A percentile compares a stretch with the other conserved stretches of the same genome.
phyloP scores from a whole-genome alignment of 2,888 invertebrate genomes.

The Siphonodentalium dalli region DNA sequence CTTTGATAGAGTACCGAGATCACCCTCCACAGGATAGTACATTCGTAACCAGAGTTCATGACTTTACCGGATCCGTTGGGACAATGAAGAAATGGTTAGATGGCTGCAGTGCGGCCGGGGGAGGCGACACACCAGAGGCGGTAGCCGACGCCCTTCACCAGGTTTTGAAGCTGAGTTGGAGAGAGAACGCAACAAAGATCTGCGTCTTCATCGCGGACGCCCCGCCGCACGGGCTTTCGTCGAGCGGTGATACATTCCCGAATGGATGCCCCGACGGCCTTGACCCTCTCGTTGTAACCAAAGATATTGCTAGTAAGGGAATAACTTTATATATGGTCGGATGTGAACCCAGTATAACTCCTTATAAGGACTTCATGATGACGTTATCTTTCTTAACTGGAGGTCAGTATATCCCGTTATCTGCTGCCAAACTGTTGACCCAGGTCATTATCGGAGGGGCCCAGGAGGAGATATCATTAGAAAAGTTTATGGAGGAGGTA shows the following conservation, averaged over 20 bases:
- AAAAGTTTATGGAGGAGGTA: conserved; percentile 50
- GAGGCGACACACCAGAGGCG: conserved; percentile 57
- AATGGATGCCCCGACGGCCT: conserved; percentile 54
- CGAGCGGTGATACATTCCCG: conserved; percentile 43
- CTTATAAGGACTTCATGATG: conserved; percentile 55
- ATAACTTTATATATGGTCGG: conserved; percentile 57
- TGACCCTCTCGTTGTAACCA: conserved; percentile 50
- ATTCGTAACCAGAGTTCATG: conserved; percentile 53
- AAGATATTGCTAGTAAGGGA: conserved; percentile 50
- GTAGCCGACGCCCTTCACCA: conserved; percentile 57
- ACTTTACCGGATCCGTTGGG: conserved; percentile 50
- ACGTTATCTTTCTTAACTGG: conserved; percentile 54
- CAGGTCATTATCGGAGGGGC: conserved; percentile 57
- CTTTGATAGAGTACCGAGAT: conserved; percentile 58
- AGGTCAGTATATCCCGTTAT: conserved; percentile 58
- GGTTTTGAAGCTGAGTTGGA: conserved; percentile 52
- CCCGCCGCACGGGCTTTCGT: conserved; percentile 54
- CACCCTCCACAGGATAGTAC: conserved; percentile 54
- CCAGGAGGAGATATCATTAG: conserved; percentile 56
- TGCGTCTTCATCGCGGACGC: conserved; percentile 57
- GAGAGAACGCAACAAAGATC: conserved; percentile 54
- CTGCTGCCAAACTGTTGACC: conserved; percentile 42
- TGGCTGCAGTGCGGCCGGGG: conserved; percentile 45
- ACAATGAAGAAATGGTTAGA: conserved; percentile 53
- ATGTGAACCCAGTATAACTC: conserved; percentile 49